Conservation (phyloP, 2,888 invertebrate genomes). For the Sarcophaga caerulescens region DNA sequence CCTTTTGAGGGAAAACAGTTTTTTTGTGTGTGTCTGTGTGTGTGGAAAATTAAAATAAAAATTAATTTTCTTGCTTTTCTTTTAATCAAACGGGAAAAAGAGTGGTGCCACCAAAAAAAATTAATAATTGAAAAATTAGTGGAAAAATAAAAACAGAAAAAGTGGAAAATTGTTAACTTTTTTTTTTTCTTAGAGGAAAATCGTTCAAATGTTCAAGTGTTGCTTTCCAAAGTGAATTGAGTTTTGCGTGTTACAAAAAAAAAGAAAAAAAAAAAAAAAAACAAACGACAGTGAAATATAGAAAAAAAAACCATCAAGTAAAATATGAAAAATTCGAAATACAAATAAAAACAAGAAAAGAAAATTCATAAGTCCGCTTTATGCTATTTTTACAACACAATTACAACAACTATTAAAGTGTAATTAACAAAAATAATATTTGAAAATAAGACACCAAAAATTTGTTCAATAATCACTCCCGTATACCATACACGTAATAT, state of each 20-base stretch:
- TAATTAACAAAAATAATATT: background rate
- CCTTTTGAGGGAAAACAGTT: no score
- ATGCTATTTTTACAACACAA: no score
- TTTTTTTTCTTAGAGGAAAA: conserved; percentile 31
- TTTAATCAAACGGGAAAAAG: no score
- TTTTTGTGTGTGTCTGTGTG: no score
- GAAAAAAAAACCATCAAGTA: background rate
- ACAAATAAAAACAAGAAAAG: background rate
- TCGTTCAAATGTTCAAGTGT: conserved; percentile 21
- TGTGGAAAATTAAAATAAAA: no score
- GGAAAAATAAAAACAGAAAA: conserved; percentile 8
- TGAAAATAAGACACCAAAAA: no score
- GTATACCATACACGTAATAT: no score
- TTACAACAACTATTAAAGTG: background rate
- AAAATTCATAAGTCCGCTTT: background rate
- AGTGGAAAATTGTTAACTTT: conserved; percentile 18
- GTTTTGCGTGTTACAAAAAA: conserved; percentile 36
- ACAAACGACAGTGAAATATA: background rate
- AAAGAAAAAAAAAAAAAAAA: conserved; percentile 20
- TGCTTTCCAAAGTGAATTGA: conserved; percentile 9
- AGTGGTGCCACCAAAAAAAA: no score
- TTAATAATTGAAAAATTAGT: no score
- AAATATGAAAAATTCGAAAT: background rate
- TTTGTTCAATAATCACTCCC: no score
- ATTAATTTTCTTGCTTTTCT: no score